phyloP scores from a whole-genome alignment of 1,140 invertebrate species.

The Psix sp. region DNA sequence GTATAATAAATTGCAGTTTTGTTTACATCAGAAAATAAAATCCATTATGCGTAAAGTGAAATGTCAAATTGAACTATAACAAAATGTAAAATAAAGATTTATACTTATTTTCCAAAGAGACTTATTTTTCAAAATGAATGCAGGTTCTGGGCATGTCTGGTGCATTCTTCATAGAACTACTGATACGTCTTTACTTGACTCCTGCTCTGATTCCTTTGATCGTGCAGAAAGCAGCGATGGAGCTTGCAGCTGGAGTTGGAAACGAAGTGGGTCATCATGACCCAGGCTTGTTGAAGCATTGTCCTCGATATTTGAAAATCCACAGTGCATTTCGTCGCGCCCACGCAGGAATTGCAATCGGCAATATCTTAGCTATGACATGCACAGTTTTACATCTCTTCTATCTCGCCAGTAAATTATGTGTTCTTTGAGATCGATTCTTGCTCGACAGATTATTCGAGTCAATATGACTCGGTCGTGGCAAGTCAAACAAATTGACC shows the following conservation, averaged over 20 bases:
- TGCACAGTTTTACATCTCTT: slow-evolving; percentile 84
- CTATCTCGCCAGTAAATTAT: slow-evolving; percentile 75
- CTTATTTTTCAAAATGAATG: too few species aligned
- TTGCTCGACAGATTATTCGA: not conserved
- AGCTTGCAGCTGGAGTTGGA: slow-evolving; percentile 83
- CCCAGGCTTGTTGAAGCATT: slow-evolving; percentile 81
- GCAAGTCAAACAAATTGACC: too few species aligned
- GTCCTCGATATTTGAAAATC: slow-evolving; percentile 83
- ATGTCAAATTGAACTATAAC: too few species aligned
- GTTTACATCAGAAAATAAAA: not conserved
- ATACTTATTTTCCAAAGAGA: too few species aligned
- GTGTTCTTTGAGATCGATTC: slow-evolving; percentile 19
- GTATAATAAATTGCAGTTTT: slow-evolving; percentile 55
- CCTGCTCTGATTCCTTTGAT: slow-evolving; percentile 82
- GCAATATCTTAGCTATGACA: slow-evolving; percentile 84
- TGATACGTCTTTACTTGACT: slow-evolving; percentile 83
- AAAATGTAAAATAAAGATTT: too few species aligned
- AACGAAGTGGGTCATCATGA: slow-evolving; percentile 83
- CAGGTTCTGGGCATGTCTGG: slow-evolving; percentile 81
- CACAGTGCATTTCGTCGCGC: slow-evolving; percentile 82
- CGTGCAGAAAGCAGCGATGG: slow-evolving; percentile 82
- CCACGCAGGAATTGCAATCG: slow-evolving; percentile 84
- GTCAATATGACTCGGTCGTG: too few species aligned
- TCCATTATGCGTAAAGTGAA: too few species aligned
- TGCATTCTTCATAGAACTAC: slow-evolving; percentile 83